Evolutionary conservation across 2,797 vertebrate species (phyloP), one percentile per base, ranked within the genome.

Genomic region (Poeciliopsis gracilis): DNA sequence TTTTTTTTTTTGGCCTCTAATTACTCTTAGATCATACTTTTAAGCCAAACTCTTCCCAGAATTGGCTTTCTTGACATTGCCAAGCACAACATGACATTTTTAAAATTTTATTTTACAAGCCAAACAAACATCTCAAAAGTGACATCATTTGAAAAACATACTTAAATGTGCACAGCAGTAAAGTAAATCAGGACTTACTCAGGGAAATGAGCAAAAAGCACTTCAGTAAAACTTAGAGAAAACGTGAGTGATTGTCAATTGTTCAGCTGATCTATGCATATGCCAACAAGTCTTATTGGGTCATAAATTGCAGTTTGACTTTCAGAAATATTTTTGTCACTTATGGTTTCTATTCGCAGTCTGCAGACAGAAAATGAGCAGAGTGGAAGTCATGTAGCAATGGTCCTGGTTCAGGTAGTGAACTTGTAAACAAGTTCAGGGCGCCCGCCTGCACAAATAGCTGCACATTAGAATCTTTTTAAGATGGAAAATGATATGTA

Each of bases 181-280:
- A 55, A 55, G 25, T n/a, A 55, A 16, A 55, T 25, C 51, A 55
- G 51, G 23, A n/a, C 25, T 11, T 4, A 10, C 9, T 55, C 23
- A 55, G 23, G 23, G 23, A 55, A 55, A 55, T n/a, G 51, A 53
- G 51, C 10, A 53, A 53, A 53, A 53, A 11, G 23, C 51, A n/a
- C 23, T 25, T n/a, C 23, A 55, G 51, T 23, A 55, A 55, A 55
- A n/a, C 23, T 4, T 9, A 25, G 23, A 53, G 23, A 10, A 53
- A 23, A 25, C 23, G 0, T 55, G 23, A n/a, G 10, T 0, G 1
- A 55, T n/a, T 4, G 10, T 25, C 23, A 1, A 3, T n/a, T 25
- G 9, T 55, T 55, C 51, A 55, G 9, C 1, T n/a, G 9, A 55
- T 55, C 25, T n/a, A n/a, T 55, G 1, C 9, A 55, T 25, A 59